A percentile compares a stretch with the other conserved stretches of the same genome.
These are phyloP conservation scores for Cepaea nemoralis DNA, from an alignment of 1,140 invertebrate species.

Conservation along the genomic window DNA sequence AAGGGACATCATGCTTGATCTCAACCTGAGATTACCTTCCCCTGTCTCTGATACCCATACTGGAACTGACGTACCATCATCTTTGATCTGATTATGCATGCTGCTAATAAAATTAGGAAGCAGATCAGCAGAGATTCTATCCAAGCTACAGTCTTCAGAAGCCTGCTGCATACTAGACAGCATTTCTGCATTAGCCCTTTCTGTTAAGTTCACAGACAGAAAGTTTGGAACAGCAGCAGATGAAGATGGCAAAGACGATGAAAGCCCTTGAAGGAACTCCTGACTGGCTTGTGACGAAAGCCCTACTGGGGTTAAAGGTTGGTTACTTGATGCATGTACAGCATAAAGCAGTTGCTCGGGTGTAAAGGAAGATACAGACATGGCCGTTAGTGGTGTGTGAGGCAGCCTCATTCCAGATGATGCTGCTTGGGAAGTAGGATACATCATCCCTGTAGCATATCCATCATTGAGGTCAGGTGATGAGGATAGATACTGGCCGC, in stretches of 20 bases:
- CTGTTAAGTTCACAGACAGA: not conserved
- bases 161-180: not conserved
- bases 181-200: not conserved
- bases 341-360: not conserved
- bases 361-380: not conserved
- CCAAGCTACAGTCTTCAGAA: not conserved
- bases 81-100: not conserved
- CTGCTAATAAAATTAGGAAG: not conserved
- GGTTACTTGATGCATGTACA: not conserved
- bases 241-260: not conserved
- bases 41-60: not conserved
- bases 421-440: not conserved
- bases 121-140: not conserved
- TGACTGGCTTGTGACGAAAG: not conserved
- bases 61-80: not conserved
- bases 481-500: not conserved
- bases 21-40: not conserved
- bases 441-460: constrained; percentile 17
- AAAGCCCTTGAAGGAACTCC: not conserved
- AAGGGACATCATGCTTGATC: not conserved
- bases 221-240: not conserved
- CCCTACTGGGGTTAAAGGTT: not conserved
- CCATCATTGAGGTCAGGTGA: constrained; percentile 2
- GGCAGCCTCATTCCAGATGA: not conserved
- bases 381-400: not conserved